These are phyloP conservation scores for Drosophila maculinotata DNA, from an alignment of 2,888 invertebrate species.

Conservation along the genomic window DNA sequence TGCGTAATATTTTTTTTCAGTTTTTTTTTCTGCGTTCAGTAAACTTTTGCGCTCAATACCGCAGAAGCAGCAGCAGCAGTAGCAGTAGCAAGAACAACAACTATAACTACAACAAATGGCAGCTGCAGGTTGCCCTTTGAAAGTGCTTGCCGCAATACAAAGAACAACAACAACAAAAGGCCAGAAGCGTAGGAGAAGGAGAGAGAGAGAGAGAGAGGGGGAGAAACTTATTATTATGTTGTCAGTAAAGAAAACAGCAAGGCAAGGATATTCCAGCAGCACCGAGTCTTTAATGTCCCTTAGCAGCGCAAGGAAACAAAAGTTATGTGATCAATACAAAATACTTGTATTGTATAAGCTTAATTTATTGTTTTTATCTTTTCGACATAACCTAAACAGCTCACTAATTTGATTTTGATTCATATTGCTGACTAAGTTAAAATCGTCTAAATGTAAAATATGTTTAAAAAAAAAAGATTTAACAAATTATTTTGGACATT, in stretches of 20 bases:
- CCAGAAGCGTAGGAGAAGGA: neutral
- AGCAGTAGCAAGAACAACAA: slow-evolving; percentile 25
- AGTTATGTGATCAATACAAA: slow-evolving; percentile 28
- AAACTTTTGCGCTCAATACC: slow-evolving; percentile 80
- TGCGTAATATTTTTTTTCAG: slow-evolving; percentile 60
- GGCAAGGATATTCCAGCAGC: slow-evolving; percentile 27
- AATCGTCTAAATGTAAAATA: no score
- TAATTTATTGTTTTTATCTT: slow-evolving; percentile 13
- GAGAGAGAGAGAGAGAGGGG: slow-evolving; percentile 16
- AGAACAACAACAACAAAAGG: slow-evolving; percentile 40
- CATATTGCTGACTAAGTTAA: neutral
- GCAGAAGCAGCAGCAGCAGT: slow-evolving; percentile 45
- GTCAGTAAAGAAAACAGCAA: slow-evolving; percentile 65
- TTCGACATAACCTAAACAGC: neutral
- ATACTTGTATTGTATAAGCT: neutral
- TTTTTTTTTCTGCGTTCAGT: slow-evolving; percentile 53
- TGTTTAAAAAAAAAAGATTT: no score
- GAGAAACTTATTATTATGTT: slow-evolving; percentile 79
- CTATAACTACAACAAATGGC: slow-evolving; percentile 34
- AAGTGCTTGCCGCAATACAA: slow-evolving; percentile 61
- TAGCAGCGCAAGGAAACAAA: slow-evolving; percentile 13
- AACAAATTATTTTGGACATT: no score
- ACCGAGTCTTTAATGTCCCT: slow-evolving; percentile 34
- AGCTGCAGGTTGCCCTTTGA: slow-evolving; percentile 77
- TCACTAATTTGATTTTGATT: neutral